A percentile compares a stretch with the other conserved stretches of the same genome.
These are phyloP conservation scores for Euleptes europaea DNA, from an alignment of 2,113 vertebrate genomes.

Conservation along the genomic window DNA sequence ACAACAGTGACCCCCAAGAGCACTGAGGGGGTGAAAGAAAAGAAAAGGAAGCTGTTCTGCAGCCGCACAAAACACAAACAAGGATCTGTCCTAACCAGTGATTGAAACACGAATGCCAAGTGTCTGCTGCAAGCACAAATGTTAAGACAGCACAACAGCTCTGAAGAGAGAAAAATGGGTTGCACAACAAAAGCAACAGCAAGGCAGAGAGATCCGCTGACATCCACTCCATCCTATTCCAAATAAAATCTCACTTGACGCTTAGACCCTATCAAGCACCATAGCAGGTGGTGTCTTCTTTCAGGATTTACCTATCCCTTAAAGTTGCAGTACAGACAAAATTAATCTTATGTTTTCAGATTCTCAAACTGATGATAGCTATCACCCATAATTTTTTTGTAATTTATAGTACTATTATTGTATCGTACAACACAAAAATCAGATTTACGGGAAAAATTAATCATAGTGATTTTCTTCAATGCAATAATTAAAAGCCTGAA, in stretches of 20 bases:
- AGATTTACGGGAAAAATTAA: conserved; percentile 18
- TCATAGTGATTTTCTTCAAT: neutral
- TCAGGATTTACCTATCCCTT: conserved; percentile 19
- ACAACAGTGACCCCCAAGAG: conserved; percentile 62
- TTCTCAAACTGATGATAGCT: neutral
- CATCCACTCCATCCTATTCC: conserved; percentile 70
- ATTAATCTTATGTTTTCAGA: conserved; percentile 5
- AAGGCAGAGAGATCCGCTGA: conserved; percentile 75
- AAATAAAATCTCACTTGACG: conserved; percentile 30
- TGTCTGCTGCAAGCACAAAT: conserved; percentile 65
- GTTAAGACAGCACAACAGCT: conserved; percentile 60
- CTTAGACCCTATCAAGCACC: conserved; percentile 20
- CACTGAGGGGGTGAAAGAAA: conserved; percentile 63
- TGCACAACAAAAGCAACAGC: conserved; percentile 61
- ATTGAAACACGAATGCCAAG: conserved; percentile 71
- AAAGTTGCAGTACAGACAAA: conserved; percentile 14
- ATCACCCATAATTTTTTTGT: neutral
- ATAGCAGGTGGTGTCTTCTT: conserved; percentile 47
- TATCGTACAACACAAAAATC: conserved; percentile 12
- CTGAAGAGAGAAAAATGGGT: conserved; percentile 60
- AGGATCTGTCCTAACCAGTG: conserved; percentile 62
- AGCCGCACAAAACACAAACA: conserved; percentile 70
- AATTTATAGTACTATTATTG: conserved; percentile 6
- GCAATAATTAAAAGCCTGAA: neutral
- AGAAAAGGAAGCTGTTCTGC: conserved; percentile 73